phyloP scores from a whole-genome alignment of 2,888 invertebrate species.

The Drosophila neonasuta region DNA sequence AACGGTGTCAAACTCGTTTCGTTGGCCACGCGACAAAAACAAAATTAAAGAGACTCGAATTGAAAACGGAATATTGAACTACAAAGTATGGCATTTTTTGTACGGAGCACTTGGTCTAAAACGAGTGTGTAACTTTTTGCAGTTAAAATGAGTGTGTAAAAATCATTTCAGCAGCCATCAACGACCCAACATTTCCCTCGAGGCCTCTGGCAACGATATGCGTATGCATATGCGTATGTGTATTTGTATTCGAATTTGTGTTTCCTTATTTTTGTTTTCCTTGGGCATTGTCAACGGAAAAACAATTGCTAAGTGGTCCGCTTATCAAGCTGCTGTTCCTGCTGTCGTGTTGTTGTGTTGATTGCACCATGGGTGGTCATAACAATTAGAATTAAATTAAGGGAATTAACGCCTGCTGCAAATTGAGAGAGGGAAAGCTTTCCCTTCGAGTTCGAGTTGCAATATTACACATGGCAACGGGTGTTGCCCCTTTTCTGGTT shows the following conservation, averaged over 20 bases:
- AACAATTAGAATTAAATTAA: constrained; percentile 78
- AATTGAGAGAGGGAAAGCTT: constrained; percentile 48
- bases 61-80: constrained; percentile 59
- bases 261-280: constrained; percentile 19
- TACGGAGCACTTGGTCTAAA: background rate
- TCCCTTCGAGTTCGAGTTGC: constrained; percentile 4
- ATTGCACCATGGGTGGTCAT: constrained; percentile 72
- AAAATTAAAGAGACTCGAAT: constrained; percentile 21
- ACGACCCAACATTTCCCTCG: constrained; percentile 30
- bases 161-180: constrained; percentile 35
- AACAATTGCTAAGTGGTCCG: constrained; percentile 41
- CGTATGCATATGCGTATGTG: background rate
- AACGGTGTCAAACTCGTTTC: constrained; percentile 28
- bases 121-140: constrained; percentile 8
- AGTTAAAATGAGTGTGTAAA: constrained; percentile 32
- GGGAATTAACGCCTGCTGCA: constrained; percentile 69
- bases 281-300: constrained; percentile 26
- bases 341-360: constrained; percentile 43
- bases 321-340: constrained; percentile 13
- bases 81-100: constrained; percentile 46
- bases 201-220: constrained; percentile 11
- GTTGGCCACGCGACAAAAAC: constrained; percentile 14
- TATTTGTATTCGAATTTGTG: background rate
- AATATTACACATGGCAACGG: constrained; percentile 23
- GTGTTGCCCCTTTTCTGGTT: constrained; percentile 15